Evolutionary conservation across 2,888 invertebrate genomes (phyloP).

Genomic region (Cotesia congregata): DNA sequence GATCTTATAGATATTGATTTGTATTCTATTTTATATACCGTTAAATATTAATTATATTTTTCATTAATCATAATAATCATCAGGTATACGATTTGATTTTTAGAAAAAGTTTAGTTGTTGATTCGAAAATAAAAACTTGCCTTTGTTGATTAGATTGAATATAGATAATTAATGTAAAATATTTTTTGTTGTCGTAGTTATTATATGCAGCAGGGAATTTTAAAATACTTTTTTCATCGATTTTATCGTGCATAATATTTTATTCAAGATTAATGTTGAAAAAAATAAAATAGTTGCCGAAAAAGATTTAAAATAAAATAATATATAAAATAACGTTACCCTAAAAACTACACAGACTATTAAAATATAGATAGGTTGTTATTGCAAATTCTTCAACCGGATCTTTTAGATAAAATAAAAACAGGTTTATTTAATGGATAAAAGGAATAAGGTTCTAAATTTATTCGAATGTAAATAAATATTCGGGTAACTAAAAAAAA

Average conservation of each 20-base stretch:
- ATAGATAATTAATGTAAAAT: not conserved
- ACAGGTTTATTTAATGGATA: not conserved
- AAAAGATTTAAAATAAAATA: not conserved
- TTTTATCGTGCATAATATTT: not conserved
- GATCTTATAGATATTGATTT: not conserved
- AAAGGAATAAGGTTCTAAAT: not conserved
- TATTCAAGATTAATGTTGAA: not conserved
- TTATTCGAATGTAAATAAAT: not conserved
- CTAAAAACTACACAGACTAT: not conserved
- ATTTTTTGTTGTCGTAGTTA: not conserved
- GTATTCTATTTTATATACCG: not conserved
- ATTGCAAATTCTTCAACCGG: not conserved
- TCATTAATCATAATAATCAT: no score
- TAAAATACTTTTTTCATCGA: not conserved
- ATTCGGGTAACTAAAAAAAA: not conserved
- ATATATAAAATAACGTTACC: not conserved
- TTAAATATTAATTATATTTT: not conserved
- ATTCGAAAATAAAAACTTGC: no score
- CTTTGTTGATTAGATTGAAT: no score
- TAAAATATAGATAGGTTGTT: not conserved
- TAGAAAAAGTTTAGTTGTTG: no score
- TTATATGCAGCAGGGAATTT: not conserved
- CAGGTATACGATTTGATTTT: no score
- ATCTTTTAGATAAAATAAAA: not conserved
- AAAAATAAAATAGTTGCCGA: not conserved